Percentiles rank a stretch among this genome's conserved stretches.
Evolutionary conservation across 2,113 vertebrate species (phyloP).

Genomic region (Chinchilla lanigera): DNA sequence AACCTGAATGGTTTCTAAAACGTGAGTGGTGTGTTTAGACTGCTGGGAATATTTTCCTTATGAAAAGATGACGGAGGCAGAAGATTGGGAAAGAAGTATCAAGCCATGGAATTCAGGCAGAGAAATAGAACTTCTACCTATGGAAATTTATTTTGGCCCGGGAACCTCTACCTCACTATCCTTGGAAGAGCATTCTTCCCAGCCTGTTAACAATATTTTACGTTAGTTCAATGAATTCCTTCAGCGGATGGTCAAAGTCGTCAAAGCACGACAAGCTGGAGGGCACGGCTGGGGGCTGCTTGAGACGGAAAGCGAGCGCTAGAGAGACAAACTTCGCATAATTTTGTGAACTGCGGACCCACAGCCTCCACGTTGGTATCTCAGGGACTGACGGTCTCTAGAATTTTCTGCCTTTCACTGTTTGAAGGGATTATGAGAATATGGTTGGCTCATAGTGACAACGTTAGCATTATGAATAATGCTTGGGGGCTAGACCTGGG

Average conservation of each 20-base stretch:
- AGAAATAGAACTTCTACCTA: not conserved
- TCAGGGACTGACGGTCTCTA: not conserved
- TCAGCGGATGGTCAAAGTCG: not conserved
- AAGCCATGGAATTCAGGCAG: not conserved
- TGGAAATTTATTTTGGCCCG: conserved; percentile 36
- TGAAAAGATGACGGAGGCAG: conserved; percentile 16
- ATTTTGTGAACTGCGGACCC: not conserved
- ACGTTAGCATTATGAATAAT: conserved; percentile 62
- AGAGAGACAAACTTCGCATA: not conserved
- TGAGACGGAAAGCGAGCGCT: not conserved
- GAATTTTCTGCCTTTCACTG: not conserved
- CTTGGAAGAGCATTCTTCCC: not conserved
- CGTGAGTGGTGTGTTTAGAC: not conserved
- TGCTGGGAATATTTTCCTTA: conserved; percentile 38
- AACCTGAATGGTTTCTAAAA: conserved; percentile 41
- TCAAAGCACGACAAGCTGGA: not conserved
- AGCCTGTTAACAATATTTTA: not conserved
- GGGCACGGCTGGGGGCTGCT: not conserved
- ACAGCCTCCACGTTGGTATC: not conserved
- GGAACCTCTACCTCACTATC: not conserved
- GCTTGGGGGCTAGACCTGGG: conserved; percentile 47
- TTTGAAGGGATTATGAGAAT: conserved; percentile 49
- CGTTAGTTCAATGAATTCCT: not conserved
- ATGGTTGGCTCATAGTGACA: conserved; percentile 33
- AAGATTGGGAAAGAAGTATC: not conserved